phyloP scores from a whole-genome alignment of 2,888 invertebrate genomes.

The Dichetophora obliterata region DNA sequence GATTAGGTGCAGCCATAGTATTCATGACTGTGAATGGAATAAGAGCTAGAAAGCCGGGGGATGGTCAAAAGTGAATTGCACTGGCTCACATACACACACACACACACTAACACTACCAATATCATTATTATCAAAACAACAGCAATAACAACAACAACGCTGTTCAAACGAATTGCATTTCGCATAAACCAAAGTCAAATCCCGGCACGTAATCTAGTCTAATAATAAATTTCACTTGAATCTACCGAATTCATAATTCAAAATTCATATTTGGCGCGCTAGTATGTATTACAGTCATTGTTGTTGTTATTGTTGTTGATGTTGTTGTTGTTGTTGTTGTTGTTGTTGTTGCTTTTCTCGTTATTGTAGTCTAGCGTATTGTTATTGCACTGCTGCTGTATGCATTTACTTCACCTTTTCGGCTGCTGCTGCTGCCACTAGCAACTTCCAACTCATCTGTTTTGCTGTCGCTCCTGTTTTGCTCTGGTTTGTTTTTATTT shows the following conservation, averaged over 20 bases:
- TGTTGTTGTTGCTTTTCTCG: not conserved
- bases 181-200: constrained; percentile 39
- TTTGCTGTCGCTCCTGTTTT: not conserved
- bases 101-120: not conserved
- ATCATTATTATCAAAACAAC: not conserved
- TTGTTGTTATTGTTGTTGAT: constrained; percentile 21
- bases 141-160: not conserved
- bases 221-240: constrained; percentile 63
- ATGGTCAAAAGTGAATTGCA: not conserved
- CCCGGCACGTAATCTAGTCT: constrained; percentile 59
- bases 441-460: not conserved
- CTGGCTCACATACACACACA: not conserved
- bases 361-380: too few species aligned
- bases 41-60: not conserved
- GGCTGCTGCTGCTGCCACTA: not conserved
- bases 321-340: constrained; percentile 25
- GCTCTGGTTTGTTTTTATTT: not conserved
- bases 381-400: not conserved
- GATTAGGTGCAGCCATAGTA: constrained; percentile 39
- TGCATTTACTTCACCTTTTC: too few species aligned
- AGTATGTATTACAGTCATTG: constrained; percentile 2
- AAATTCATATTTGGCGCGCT: constrained; percentile 45
- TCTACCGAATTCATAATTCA: constrained; percentile 45
- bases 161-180: constrained; percentile 6
- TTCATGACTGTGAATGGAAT: constrained; percentile 25